Percentiles rank a stretch among this genome's conserved stretches.
phyloP scores from a whole-genome alignment of 2,888 invertebrate genomes.

The Eupithecia subumbrata region DNA sequence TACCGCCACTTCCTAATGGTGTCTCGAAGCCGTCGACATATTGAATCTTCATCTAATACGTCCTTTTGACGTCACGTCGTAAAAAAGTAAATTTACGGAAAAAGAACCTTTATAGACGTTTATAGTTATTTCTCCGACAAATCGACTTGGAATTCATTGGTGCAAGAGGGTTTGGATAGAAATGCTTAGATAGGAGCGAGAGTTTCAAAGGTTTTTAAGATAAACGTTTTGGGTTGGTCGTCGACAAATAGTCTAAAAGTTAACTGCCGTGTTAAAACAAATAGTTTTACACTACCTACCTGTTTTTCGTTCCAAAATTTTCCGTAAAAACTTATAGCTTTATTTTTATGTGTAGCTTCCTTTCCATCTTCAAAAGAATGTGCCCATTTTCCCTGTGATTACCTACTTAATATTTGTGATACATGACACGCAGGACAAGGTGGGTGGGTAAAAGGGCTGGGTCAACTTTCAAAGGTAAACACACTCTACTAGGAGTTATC shows the following conservation, averaged over 20 bases:
- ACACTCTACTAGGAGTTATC: not conserved
- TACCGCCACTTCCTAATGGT: conserved; percentile 79
- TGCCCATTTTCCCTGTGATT: not conserved
- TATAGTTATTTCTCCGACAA: conserved; percentile 33
- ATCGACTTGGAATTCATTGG: conserved; percentile 30
- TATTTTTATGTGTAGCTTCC: not conserved
- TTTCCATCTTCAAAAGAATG: not conserved
- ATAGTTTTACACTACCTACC: not conserved
- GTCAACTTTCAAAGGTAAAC: not conserved
- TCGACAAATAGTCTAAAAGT: not conserved
- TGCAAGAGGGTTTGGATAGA: conserved; percentile 9
- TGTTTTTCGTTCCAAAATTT: not conserved
- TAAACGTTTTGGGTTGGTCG: not conserved
- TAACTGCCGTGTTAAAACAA: not conserved
- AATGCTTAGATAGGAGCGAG: not conserved
- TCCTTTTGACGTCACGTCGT: conserved; percentile 61
- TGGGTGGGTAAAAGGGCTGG: not conserved
- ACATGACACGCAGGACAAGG: not conserved
- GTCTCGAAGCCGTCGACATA: conserved; percentile 70
- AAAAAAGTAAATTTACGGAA: conserved; percentile 61
- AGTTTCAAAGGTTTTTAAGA: not conserved
- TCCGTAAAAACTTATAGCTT: not conserved
- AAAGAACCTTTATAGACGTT: conserved; percentile 26
- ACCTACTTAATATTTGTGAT: conserved; percentile 2
- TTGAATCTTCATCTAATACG: conserved; percentile 79